Evolutionary conservation across 2,113 vertebrate species (phyloP), one percentile per base, ranked within the genome.

Genomic region (Neolamprologus devosi): DNA sequence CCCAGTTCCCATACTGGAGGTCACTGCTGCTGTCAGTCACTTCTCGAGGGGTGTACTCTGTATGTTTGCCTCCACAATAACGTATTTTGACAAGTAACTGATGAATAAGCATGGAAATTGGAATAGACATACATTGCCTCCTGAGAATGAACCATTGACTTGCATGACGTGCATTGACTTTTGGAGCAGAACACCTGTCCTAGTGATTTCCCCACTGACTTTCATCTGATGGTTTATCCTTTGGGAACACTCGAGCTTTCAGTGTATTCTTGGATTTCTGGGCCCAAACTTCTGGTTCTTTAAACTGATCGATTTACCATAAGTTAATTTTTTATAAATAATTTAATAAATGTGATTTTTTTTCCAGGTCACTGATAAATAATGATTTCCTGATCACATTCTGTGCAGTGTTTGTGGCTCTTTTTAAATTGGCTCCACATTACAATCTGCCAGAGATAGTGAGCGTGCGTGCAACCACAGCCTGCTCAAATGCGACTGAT

Each of bases 1-100:
- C 40, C 0, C 37, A 26, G 8, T 73, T 73, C 14, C 14, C 0
- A 1, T 73, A 26, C 40, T 47, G 40, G 68, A 45, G 37, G 14
- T 73, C 37, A n/a, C 45, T 78, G 73, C 26, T 49, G 21, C 45
- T 78, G 17, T 78, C 73, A 51, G 45, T 51, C 2, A 78, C 42
- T 49, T n/a, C 4, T 49, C 2, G 12, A 14, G 19, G 16, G 73
- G 45, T n/a, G 26, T 30, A 78, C 1, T 30, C 70, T 30, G 26
- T 33, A 81, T 40, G 6, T 42, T 40, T 16, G 21, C 37, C 53
- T 57, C 33, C 33, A 81, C 21, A 37, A 11, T 81, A 23, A 57
- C 7, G 1, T 8, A 81, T 28, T 17, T 42, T 3, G 13, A 16
- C 53, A 40, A 57, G 28, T 81, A 55, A 57, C 13, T 26, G 54